These are phyloP conservation scores for Mayetiola destructor DNA, from an alignment of 2,888 invertebrate genomes.

Conservation along the genomic window DNA sequence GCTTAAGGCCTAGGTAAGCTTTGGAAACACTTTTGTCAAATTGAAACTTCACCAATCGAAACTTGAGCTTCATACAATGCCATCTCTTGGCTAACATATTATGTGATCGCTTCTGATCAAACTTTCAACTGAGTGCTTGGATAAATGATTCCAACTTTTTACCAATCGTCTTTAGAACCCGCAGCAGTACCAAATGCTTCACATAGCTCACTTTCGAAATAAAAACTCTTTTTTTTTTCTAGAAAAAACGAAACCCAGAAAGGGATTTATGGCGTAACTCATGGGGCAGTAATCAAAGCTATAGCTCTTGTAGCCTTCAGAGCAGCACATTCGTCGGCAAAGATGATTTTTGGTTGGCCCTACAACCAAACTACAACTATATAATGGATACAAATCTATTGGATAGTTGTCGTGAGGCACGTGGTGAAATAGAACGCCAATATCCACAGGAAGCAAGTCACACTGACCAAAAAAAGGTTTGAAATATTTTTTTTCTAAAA, in stretches of 20 bases:
- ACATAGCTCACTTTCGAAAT: no score
- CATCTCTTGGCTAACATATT: no score
- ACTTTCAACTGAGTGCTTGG: no score
- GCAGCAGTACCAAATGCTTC: no score
- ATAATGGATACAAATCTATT: conserved; percentile 91
- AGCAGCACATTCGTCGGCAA: conserved; percentile 38
- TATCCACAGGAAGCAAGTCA: conserved; percentile 23
- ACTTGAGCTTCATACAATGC: no score
- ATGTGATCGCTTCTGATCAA: no score
- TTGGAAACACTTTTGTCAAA: no score
- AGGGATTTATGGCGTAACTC: conserved; percentile 57
- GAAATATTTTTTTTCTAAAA: no score
- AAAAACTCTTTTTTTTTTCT: neutral
- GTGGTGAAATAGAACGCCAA: conserved; percentile 31
- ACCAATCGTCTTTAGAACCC: no score
- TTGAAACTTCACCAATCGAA: no score
- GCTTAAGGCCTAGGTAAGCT: no score
- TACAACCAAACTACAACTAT: conserved; percentile 83
- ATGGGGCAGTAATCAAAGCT: conserved; percentile 55
- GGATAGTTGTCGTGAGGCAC: conserved; percentile 62
- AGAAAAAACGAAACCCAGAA: conserved; percentile 41
- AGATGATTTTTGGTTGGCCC: conserved; percentile 84
- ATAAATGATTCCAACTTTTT: no score
- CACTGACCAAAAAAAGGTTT: conserved; percentile 29
- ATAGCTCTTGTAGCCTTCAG: conserved; percentile 45